These are phyloP conservation scores for Heliangelus exortis DNA, from an alignment of 2,797 vertebrate genomes.

Conservation along the genomic window DNA sequence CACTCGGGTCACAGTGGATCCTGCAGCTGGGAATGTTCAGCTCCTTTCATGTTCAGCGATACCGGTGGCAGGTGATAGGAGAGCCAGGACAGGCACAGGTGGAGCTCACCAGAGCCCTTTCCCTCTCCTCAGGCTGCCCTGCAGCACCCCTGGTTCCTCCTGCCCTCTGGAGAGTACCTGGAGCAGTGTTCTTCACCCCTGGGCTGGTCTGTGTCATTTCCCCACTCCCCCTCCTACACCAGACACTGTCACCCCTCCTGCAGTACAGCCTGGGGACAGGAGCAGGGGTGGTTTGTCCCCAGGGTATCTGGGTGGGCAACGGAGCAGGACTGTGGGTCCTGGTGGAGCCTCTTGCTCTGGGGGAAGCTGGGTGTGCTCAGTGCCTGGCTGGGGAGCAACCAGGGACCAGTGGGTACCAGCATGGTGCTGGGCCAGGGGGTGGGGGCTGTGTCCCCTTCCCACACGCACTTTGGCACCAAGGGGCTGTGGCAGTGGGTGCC, in stretches of 20 bases:
- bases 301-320: background rate
- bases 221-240: background rate
- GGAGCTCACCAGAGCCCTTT: background rate
- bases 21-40: fast-evolving
- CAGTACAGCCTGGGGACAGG: background rate
- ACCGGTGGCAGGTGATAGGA: background rate
- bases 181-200: background rate
- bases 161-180: background rate
- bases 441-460: background rate
- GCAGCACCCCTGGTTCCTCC: background rate
- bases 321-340: background rate
- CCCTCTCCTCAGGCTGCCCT: background rate
- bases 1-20: background rate
- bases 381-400: background rate
- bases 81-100: background rate
- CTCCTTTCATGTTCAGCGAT: background rate
- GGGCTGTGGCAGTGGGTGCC: fast-evolving
- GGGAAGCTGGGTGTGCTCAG: background rate
- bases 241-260: background rate
- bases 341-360: fast-evolving
- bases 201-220: background rate
- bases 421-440: background rate
- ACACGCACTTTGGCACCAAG: fast-evolving
- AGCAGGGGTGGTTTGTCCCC: background rate
- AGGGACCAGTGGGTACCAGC: background rate